A percentile compares a stretch with the other conserved stretches of the same genome.
phyloP scores from a whole-genome alignment of 1,140 invertebrate species.

The Musca vetustissima region DNA sequence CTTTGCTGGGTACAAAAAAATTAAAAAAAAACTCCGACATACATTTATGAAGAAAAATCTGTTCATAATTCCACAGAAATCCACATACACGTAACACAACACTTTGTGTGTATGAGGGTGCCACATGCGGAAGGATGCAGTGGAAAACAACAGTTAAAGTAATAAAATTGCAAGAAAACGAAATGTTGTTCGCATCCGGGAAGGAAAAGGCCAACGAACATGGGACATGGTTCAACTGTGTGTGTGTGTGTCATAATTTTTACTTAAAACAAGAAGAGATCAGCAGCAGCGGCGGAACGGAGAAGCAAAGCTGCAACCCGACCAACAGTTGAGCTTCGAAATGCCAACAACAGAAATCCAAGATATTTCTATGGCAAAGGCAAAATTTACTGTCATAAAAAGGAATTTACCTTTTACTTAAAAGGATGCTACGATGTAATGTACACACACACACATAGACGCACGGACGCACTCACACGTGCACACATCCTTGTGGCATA shows the following conservation, averaged over 20 bases:
- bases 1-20: too few relatives aligned
- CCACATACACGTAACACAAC: constrained; percentile 1
- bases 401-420: constrained; percentile 1
- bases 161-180: too few relatives aligned
- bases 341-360: too few relatives aligned
- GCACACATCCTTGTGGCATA: too few relatives aligned
- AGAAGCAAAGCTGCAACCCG: not conserved
- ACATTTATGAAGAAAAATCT: constrained; percentile 3
- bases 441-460: too few relatives aligned
- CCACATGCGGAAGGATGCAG: not conserved
- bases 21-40: not conserved
- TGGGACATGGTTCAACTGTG: too few relatives aligned
- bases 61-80: constrained; percentile 6
- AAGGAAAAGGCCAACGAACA: constrained; percentile 5
- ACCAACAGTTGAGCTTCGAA: not conserved
- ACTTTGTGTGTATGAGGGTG: not conserved
- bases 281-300: not conserved
- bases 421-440: too few relatives aligned
- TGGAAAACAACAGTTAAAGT: too few relatives aligned
- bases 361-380: not conserved
- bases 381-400: constrained; percentile 8
- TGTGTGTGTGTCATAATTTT: constrained; percentile 12
- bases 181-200: not conserved
- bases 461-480: too few relatives aligned
- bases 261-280: constrained; percentile 15